Evolutionary conservation across 2,113 vertebrate species (phyloP).

Genomic region (Aphelocoma coerulescens): DNA sequence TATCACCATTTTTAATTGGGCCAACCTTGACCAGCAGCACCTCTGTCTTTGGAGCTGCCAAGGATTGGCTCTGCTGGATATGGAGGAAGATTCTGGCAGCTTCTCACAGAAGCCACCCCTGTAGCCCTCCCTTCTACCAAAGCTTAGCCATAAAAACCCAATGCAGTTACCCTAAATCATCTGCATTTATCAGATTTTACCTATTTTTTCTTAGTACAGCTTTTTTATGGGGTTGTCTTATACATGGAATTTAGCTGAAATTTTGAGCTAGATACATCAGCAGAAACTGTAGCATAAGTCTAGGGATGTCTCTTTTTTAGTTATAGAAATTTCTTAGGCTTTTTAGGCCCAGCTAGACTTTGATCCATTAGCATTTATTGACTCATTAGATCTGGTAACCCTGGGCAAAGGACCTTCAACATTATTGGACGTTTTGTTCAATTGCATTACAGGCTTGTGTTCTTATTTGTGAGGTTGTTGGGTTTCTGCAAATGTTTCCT

Average conservation of each 20-base stretch:
- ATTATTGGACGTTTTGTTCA: background rate
- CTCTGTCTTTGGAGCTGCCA: background rate
- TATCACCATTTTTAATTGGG: background rate
- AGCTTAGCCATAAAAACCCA: background rate
- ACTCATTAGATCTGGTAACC: background rate
- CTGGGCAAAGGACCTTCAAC: background rate
- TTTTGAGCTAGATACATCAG: background rate
- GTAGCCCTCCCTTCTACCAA: background rate
- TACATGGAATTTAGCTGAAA: background rate
- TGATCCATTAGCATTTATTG: background rate
- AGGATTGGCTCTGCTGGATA: too few species aligned
- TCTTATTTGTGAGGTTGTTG: background rate
- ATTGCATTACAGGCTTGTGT: background rate
- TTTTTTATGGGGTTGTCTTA: background rate
- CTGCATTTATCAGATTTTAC: background rate
- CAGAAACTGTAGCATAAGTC: background rate
- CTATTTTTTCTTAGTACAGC: background rate
- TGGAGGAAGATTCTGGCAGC: background rate
- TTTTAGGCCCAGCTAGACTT: background rate
- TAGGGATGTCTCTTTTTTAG: background rate
- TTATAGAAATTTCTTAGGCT: background rate
- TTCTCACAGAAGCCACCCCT: background rate
- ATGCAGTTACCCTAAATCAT: background rate
- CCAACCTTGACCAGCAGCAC: background rate
- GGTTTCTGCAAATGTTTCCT: background rate